Conservation (phyloP, 2,113 vertebrate species). For the Pterocles gutturalis region DNA sequence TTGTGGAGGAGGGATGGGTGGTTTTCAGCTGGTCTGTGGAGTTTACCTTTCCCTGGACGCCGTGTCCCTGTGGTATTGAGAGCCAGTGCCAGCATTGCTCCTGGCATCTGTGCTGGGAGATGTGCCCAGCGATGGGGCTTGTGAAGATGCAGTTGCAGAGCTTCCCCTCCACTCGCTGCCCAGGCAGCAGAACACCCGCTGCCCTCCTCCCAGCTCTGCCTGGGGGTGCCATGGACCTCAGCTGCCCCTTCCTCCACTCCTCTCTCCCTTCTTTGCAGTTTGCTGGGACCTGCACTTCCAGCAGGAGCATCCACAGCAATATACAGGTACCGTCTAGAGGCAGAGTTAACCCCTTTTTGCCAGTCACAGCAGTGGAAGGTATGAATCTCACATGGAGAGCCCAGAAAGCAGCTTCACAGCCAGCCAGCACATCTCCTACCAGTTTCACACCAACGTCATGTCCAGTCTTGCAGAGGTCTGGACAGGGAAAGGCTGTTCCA, state of each 20-base stretch:
- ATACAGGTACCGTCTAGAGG: not conserved
- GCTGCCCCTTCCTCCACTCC: not conserved
- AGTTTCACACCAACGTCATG: not conserved
- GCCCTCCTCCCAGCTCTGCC: not conserved
- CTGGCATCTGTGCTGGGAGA: not conserved
- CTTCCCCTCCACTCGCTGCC: not conserved
- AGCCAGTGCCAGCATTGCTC: accelerated
- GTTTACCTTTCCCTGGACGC: not conserved
- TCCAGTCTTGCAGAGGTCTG: not conserved
- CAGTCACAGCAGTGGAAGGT: not conserved
- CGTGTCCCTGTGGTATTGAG: not conserved
- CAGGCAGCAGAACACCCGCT: not conserved
- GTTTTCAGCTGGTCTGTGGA: not conserved
- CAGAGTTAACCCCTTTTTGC: not conserved
- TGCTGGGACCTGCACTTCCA: not conserved
- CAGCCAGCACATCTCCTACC: not conserved
- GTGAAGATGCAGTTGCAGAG: not conserved
- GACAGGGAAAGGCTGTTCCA: not conserved
- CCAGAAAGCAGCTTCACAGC: not conserved
- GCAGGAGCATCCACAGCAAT: not conserved
- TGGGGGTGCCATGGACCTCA: not conserved
- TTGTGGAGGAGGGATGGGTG: not conserved
- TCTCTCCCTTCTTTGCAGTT: not conserved
- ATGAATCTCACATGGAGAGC: not conserved
- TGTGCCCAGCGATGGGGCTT: not conserved